Base-by-base conservation (phyloP, 2,888 invertebrate genomes). In the Galerucella pusilla region DNA sequence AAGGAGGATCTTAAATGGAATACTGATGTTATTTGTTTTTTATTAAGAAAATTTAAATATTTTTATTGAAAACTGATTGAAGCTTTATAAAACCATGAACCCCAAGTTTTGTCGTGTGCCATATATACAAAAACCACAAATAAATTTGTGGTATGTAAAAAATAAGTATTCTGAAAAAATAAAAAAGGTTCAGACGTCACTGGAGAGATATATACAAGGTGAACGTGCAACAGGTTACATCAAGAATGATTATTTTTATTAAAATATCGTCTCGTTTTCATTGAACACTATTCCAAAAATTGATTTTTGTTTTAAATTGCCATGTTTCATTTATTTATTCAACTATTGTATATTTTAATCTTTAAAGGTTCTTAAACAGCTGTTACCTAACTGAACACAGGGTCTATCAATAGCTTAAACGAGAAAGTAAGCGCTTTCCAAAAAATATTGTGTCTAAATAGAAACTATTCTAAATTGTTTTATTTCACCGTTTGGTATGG, bases 171-270 rank as follows among this genome's bases (percentile, higher is more conserved):
- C 25, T 61, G 7, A 10, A 42, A 42, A 70, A 70, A 66, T 67
- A 28, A 49, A 46, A 74, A 61, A 57, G 69, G 52, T 64, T 73
- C 68, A 77, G 75, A 71, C 59, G 65, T 49, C 54, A 68, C 66
- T 72, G 12, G 66, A 66, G 71, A 64, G 52, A 54, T 71, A 72
- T 72, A 20, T 72, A 72, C 71, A 72, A 66, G 59, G 28, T 72
- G 28, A 60, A 60, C 72, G 72, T 72, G 72, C 72, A 72, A 66
- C 4, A 25, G 59, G 67, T 72, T 72, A 65, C 45, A 20, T 42
- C 16, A 45, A 45, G 46, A 45, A 64, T 46, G 64, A 5, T 45
- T 57, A 57, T 57, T 57, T 57, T 57, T 16, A 57, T 57, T 57
- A 57, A 57, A 20, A 57, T 57, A 16, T 57, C 57, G 57, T 57